These are phyloP conservation scores for Pangasianodon gigas DNA, from an alignment of 2,113 vertebrate species.

Conservation along the genomic window DNA sequence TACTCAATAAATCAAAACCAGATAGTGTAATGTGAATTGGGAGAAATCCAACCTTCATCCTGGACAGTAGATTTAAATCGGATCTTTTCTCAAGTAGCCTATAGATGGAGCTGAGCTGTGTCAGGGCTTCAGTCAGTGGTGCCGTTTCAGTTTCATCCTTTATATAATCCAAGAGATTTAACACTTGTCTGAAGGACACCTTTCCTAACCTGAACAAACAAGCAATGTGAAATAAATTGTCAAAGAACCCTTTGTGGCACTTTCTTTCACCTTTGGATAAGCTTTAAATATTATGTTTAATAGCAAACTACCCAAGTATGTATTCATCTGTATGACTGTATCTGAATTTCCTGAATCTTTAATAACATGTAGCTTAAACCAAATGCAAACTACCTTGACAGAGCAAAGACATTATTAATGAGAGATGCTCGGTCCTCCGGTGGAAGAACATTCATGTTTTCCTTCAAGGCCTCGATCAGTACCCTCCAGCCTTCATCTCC, in stretches of 20 bases:
- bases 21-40: background rate
- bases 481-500: slow-evolving; percentile 76
- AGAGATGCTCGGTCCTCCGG: slow-evolving; percentile 86
- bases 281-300: background rate
- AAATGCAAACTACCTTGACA: slow-evolving; percentile 79
- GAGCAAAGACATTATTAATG: slow-evolving; percentile 87
- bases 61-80: slow-evolving; percentile 66
- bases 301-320: too few species aligned
- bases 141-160: slow-evolving; percentile 76
- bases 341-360: background rate
- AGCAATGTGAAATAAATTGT: background rate
- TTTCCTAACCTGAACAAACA: slow-evolving; percentile 77
- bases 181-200: slow-evolving; percentile 77
- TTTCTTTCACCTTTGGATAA: background rate
- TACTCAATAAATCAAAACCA: background rate
- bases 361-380: background rate
- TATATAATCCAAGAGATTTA: slow-evolving; percentile 80
- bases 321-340: background rate
- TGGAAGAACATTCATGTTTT: slow-evolving; percentile 73
- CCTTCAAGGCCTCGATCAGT: slow-evolving; percentile 74
- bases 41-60: slow-evolving; percentile 74
- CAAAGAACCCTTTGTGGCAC: background rate
- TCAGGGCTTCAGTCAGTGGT: slow-evolving; percentile 83
- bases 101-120: slow-evolving; percentile 79
- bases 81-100: slow-evolving; percentile 83